Evolutionary conservation across 2,797 vertebrate genomes (phyloP).

Genomic region (Strix occidentalis): DNA sequence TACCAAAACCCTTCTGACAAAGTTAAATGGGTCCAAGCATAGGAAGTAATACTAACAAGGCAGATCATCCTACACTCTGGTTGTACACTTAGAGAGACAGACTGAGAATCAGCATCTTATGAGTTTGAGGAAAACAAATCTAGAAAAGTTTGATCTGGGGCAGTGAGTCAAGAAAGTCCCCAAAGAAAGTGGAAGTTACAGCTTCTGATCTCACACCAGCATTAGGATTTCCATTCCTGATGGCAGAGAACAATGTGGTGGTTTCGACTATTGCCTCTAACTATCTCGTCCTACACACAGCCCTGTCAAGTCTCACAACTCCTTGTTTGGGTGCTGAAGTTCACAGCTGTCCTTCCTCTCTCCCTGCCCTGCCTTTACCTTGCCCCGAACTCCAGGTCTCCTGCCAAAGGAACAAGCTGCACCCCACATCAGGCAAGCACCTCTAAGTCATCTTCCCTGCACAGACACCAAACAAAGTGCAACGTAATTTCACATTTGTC

Average conservation of each 20-base stretch:
- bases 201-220: neutral
- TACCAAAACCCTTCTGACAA: neutral
- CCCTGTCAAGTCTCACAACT: neutral
- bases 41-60: neutral
- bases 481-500: slow-evolving; percentile 43
- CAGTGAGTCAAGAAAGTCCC: neutral
- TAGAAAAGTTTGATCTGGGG: neutral
- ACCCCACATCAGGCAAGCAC: neutral
- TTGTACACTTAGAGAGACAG: neutral
- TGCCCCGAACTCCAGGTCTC: neutral
- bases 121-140: neutral
- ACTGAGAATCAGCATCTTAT: neutral
- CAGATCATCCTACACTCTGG: neutral
- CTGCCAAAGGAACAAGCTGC: neutral
- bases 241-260: neutral
- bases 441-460: neutral
- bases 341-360: accelerated
- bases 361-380: neutral
- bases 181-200: neutral
- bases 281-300: neutral
- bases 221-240: neutral
- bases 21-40: neutral
- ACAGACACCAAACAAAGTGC: neutral
- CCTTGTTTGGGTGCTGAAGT: neutral
- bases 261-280: neutral